These are phyloP conservation scores for Pollenia amentaria DNA, from an alignment of 2,888 invertebrate genomes.

Conservation along the genomic window DNA sequence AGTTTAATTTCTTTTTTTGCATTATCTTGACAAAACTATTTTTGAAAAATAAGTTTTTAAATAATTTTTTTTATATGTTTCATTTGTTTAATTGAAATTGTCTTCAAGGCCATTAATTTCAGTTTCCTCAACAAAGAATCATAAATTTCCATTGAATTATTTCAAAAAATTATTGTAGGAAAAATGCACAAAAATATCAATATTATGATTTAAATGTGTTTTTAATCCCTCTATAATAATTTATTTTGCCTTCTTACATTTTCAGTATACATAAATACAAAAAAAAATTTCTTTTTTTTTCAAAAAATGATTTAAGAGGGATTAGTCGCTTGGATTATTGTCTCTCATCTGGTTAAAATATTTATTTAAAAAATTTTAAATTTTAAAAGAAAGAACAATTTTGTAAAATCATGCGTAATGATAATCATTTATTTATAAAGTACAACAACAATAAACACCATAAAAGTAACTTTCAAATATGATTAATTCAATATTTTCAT, in stretches of 20 bases:
- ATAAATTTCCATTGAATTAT: slow-evolving; percentile 50
- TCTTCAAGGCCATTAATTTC: slow-evolving; percentile 13
- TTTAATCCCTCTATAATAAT: slow-evolving; percentile 70
- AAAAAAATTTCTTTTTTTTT: neutral
- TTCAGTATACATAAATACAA: neutral
- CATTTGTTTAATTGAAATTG: slow-evolving; percentile 9
- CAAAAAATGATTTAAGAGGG: slow-evolving; percentile 70
- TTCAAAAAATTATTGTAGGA: slow-evolving; percentile 52
- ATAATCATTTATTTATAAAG: slow-evolving; percentile 7
- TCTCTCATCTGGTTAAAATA: slow-evolving; percentile 34
- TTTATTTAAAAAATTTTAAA: slow-evolving; percentile 5
- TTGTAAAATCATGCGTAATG: neutral
- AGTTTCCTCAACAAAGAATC: slow-evolving; percentile 56
- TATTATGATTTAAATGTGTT: slow-evolving; percentile 72
- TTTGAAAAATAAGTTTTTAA: neutral
- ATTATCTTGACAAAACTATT: neutral
- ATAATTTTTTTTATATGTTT: slow-evolving; percentile 21
- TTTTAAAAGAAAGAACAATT: slow-evolving; percentile 1
- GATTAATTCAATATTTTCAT: slow-evolving; percentile 62
- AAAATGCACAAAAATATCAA: slow-evolving; percentile 43
- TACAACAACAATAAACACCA: neutral
- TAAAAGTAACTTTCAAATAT: slow-evolving; percentile 28
- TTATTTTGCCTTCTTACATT: slow-evolving; percentile 52
- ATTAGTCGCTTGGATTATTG: slow-evolving; percentile 66
- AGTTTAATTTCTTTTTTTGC: neutral